Evolutionary conservation across 2,797 vertebrate genomes (phyloP), one percentile per base, ranked within the genome.

Genomic region (Bovichtus variegatus): DNA sequence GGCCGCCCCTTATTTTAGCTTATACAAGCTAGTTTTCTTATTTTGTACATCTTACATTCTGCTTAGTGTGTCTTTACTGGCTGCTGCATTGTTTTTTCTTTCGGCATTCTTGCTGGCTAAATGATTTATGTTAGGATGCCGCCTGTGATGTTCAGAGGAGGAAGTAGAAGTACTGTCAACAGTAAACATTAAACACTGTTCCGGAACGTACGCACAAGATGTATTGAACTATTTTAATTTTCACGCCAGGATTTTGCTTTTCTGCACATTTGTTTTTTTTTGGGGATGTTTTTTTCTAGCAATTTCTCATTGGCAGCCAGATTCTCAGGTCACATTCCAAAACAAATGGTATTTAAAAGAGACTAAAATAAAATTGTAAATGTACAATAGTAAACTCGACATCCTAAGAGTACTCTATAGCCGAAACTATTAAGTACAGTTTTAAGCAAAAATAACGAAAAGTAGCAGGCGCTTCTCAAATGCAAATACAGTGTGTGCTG

Each of bases 151-250:
- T 72, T 55, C n/a, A 29, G 54, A 87, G 41, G 65, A 89, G 90
- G 90, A 93, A 91, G 85, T 90, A 31, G 67, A 31, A 70, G n/a
- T 50, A 15, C 54, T 83, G 63, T 76, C 47, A 83, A 61, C 21
- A 82, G 31, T 65, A 9, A 49, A 40, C 34, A 69, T 71, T 53
- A 1, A 31, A 3, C 16, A 7, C 3, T 53, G 46, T 41, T 78
- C 59, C 61, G 51, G 19, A 76, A 71, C 34, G 31, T 47, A 49
- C 11, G 1, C 7, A 18, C 6, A 21, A 15, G 1, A 16, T 1
- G 1, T 43, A 0, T 2, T 6, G 1, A 13, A 0, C 10, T 31
- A 34, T 34, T 34, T 34, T 0, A 34, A 9, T 25, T 38, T 21
- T 60, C 4, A 29, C 9, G 0, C 18, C 6, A 40, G 0, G 1